These are phyloP conservation scores for Epinephelus moara DNA, from an alignment of 2,113 vertebrate species.

Conservation along the genomic window DNA sequence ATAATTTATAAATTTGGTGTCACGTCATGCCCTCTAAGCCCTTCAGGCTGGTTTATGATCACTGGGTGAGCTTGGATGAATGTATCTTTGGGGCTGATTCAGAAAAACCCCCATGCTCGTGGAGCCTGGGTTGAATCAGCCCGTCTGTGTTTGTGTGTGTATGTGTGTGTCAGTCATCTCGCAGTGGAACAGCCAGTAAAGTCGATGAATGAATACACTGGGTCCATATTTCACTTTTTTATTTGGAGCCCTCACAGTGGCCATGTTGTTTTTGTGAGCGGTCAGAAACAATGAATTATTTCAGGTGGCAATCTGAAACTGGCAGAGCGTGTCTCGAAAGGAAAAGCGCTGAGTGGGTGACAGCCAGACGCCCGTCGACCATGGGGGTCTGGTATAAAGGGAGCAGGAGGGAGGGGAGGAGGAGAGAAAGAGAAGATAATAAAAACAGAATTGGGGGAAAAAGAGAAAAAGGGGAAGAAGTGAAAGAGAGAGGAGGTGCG, in stretches of 20 bases:
- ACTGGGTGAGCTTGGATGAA: slow-evolving; percentile 64
- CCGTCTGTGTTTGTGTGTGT: slow-evolving; percentile 58
- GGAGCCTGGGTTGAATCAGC: slow-evolving; percentile 71
- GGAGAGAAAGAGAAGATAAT: slow-evolving; percentile 30
- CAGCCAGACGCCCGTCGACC: slow-evolving; percentile 64
- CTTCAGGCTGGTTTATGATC: slow-evolving; percentile 74
- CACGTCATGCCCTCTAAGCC: slow-evolving; percentile 63
- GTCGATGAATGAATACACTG: slow-evolving; percentile 75
- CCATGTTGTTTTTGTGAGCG: slow-evolving; percentile 72
- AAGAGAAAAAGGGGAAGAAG: slow-evolving; percentile 41
- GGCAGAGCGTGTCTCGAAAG: slow-evolving; percentile 55
- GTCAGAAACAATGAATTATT: slow-evolving; percentile 84
- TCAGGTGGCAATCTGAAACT: slow-evolving; percentile 76
- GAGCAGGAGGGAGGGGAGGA: slow-evolving; percentile 26
- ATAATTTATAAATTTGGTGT: slow-evolving; percentile 70
- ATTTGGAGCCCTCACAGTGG: slow-evolving; percentile 75
- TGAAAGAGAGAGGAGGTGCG: slow-evolving; percentile 54
- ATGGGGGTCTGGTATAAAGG: slow-evolving; percentile 65
- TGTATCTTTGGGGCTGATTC: slow-evolving; percentile 75
- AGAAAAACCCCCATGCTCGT: slow-evolving; percentile 45
- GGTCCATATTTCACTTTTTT: slow-evolving; percentile 81
- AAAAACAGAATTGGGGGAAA: slow-evolving; percentile 42
- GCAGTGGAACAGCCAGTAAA: slow-evolving; percentile 74
- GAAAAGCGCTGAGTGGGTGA: slow-evolving; percentile 58
- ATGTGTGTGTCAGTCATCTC: slow-evolving; percentile 74